Evolutionary conservation across 2,888 invertebrate species (phyloP).

Genomic region (Taphrorychus bicolor): DNA sequence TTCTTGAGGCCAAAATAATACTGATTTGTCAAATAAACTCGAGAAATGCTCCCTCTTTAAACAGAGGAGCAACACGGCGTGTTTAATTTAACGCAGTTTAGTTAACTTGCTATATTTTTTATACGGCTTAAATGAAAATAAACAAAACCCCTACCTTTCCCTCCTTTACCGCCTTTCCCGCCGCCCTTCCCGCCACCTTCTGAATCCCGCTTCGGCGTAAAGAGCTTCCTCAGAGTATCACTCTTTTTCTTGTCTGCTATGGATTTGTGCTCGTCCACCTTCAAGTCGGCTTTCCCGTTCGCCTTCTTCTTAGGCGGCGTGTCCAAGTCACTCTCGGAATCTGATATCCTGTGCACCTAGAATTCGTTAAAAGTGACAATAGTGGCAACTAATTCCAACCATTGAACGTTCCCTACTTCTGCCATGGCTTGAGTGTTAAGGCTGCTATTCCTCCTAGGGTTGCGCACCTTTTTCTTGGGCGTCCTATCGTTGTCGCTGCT

Average conservation of each 20-base stretch:
- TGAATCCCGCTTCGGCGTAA: conserved; percentile 66
- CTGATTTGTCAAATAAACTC: too few species aligned
- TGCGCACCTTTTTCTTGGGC: conserved; percentile 4
- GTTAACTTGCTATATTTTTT: too few species aligned
- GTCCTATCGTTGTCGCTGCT: conserved; percentile 41
- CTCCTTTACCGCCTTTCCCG: conserved; percentile 73
- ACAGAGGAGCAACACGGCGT: too few species aligned
- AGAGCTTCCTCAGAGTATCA: conserved; percentile 71
- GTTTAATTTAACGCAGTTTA: too few species aligned
- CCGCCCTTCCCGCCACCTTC: conserved; percentile 74
- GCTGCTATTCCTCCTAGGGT: conserved; percentile 22
- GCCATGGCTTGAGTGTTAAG: conserved; percentile 33
- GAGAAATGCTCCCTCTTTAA: too few species aligned
- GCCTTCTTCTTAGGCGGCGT: conserved; percentile 46
- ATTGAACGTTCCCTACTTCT: conserved; percentile 30
- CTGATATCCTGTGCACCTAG: conserved; percentile 43
- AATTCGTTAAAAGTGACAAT: not conserved
- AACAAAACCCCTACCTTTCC: conserved; percentile 58
- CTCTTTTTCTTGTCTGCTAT: conserved; percentile 75
- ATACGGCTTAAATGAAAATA: too few species aligned
- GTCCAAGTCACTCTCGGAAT: conserved; percentile 48
- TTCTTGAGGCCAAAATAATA: too few species aligned
- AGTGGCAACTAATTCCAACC: not conserved
- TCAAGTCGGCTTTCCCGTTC: conserved; percentile 53
- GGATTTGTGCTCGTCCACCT: conserved; percentile 62